phyloP scores from a whole-genome alignment of 2,797 vertebrate species.

The Chelonia mydas region DNA sequence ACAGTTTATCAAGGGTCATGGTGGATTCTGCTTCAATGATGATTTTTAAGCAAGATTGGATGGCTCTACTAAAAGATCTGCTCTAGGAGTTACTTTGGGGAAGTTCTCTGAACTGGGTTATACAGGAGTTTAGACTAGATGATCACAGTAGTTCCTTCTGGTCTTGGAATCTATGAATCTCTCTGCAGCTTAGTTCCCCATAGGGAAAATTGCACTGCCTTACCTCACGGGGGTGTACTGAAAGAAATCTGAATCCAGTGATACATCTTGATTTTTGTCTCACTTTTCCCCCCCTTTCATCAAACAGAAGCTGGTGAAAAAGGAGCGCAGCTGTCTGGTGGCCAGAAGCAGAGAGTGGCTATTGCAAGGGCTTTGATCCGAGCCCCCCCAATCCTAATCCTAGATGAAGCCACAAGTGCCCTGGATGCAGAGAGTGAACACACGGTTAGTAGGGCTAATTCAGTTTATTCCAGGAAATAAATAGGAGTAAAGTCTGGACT shows the following conservation, averaged over 20 bases:
- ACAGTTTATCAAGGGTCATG: too few relatives aligned
- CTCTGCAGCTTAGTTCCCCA: neutral
- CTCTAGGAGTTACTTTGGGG: too few relatives aligned
- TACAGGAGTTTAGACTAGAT: too few relatives aligned
- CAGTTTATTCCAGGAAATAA: rapidly evolving
- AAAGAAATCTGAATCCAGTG: neutral
- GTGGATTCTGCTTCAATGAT: too few relatives aligned
- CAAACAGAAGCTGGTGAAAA: slow-evolving; percentile 91
- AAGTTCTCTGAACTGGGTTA: too few relatives aligned
- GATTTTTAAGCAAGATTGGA: too few relatives aligned
- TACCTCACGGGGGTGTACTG: neutral
- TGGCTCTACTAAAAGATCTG: too few relatives aligned
- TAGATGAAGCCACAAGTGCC: slow-evolving; percentile 96
- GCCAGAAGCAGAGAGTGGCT: slow-evolving; percentile 96
- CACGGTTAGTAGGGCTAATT: slow-evolving; percentile 80
- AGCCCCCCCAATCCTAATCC: slow-evolving; percentile 89
- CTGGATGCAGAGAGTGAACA: slow-evolving; percentile 95
- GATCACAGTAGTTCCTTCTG: neutral
- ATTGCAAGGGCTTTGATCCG: slow-evolving; percentile 94
- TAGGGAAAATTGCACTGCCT: neutral
- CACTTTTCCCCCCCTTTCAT: neutral
- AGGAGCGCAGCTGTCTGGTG: slow-evolving; percentile 94
- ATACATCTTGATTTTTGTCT: neutral
- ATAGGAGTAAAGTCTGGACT: neutral
- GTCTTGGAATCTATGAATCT: neutral